A percentile compares a stretch with the other conserved stretches of the same genome.
Conservation (phyloP, 2,113 vertebrate species). For the Astatoreochromis straeleni region DNA sequence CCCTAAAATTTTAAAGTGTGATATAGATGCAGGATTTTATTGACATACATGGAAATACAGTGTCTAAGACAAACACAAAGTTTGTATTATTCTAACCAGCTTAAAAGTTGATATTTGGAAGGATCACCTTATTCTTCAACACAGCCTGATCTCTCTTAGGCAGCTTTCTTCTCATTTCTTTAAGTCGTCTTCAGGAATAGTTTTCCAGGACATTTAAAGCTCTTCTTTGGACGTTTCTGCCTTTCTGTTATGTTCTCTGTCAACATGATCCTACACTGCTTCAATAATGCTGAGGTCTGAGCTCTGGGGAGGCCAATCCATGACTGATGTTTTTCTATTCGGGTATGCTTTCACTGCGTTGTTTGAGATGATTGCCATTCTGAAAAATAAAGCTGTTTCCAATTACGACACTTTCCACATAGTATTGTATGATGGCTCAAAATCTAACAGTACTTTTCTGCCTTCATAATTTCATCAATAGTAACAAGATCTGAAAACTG, state of each 20-base stretch:
- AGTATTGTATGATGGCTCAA: neutral
- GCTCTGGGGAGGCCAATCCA: neutral
- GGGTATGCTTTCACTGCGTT: neutral
- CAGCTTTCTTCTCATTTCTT: neutral
- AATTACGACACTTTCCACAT: neutral
- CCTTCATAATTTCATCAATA: neutral
- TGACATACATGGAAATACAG: neutral
- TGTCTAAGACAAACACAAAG: neutral
- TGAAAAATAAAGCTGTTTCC: neutral
- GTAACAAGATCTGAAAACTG: neutral
- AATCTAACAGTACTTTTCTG: neutral
- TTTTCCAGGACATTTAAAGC: neutral
- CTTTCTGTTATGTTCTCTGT: neutral
- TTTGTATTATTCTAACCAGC: neutral
- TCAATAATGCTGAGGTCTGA: neutral
- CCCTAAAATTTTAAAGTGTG: neutral
- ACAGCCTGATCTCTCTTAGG: neutral
- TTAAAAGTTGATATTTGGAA: neutral
- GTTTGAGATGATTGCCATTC: neutral
- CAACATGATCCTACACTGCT: neutral
- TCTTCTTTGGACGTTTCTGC: neutral
- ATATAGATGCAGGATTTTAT: neutral
- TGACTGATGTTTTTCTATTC: neutral
- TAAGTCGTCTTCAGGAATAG: neutral
- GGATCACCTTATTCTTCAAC: neutral